Conservation (phyloP, 2,113 vertebrate species). For the Pipra filicauda region DNA sequence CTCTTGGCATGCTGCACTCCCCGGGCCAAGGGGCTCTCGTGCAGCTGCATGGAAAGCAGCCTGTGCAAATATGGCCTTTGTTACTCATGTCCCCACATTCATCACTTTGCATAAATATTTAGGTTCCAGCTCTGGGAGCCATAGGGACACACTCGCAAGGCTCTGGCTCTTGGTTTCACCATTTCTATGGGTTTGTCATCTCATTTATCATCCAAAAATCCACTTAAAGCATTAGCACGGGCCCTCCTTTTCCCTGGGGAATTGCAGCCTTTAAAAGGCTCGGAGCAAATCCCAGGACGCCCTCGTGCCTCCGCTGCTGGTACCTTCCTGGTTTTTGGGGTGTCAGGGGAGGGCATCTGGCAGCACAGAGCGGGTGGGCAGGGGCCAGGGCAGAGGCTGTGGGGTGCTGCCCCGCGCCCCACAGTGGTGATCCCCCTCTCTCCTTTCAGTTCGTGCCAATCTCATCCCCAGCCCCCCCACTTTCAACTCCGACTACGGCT, state of each 20-base stretch:
- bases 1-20: fast-evolving
- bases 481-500: constrained; percentile 87
- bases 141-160: neutral
- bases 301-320: fast-evolving
- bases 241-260: neutral
- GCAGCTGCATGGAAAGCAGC: neutral
- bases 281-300: neutral
- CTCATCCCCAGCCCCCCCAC: constrained; percentile 93
- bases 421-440: neutral
- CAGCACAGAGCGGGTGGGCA: neutral
- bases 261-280: neutral
- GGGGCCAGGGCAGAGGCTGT: neutral
- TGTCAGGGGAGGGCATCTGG: neutral
- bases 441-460: constrained; percentile 79
- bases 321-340: neutral
- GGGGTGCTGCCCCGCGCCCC: neutral
- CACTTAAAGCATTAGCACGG: neutral
- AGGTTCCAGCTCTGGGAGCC: constrained; percentile 12
- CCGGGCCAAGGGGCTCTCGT: neutral
- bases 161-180: neutral
- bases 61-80: neutral
- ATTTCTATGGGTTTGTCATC: neutral
- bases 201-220: neutral
- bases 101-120: constrained; percentile 57
- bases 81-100: neutral